A percentile compares a stretch with the other conserved stretches of the same genome.
Conservation (phyloP, 2,797 vertebrate species). For the Notolepis coatsorum region DNA sequence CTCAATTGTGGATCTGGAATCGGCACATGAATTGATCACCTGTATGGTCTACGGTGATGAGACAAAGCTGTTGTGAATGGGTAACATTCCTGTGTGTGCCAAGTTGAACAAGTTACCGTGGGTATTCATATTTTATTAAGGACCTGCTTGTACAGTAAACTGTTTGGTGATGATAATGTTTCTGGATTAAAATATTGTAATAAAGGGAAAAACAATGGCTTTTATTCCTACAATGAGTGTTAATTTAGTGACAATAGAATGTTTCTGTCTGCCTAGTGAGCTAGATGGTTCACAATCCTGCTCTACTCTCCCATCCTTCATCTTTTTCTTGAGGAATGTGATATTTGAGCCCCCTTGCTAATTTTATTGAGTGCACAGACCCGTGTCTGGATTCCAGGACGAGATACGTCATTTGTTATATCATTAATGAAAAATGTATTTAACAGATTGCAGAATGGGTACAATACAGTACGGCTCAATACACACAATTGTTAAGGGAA, state of each 20-base stretch:
- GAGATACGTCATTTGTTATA: too few species aligned
- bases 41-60: conserved; percentile 44
- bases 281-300: too few species aligned
- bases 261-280: not conserved
- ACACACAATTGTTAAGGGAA: too few species aligned
- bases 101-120: conserved; percentile 63
- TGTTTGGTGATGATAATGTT: conserved; percentile 56
- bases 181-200: conserved; percentile 68
- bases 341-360: too few species aligned
- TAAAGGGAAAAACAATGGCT: conserved; percentile 56
- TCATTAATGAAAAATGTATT: too few species aligned
- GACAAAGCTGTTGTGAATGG: conserved; percentile 51
- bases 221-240: conserved; percentile 6
- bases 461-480: too few species aligned
- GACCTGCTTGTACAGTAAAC: conserved; percentile 68
- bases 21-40: conserved; percentile 35
- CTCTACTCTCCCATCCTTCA: too few species aligned
- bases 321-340: too few species aligned
- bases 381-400: too few species aligned
- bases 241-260: not conserved
- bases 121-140: conserved; percentile 55
- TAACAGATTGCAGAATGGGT: too few species aligned
- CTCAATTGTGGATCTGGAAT: conserved; percentile 38
- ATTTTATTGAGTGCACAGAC: too few species aligned
- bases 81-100: conserved; percentile 69